Evolutionary conservation across 2,113 vertebrate species (phyloP).

Genomic region (Falcunculus frontatus): DNA sequence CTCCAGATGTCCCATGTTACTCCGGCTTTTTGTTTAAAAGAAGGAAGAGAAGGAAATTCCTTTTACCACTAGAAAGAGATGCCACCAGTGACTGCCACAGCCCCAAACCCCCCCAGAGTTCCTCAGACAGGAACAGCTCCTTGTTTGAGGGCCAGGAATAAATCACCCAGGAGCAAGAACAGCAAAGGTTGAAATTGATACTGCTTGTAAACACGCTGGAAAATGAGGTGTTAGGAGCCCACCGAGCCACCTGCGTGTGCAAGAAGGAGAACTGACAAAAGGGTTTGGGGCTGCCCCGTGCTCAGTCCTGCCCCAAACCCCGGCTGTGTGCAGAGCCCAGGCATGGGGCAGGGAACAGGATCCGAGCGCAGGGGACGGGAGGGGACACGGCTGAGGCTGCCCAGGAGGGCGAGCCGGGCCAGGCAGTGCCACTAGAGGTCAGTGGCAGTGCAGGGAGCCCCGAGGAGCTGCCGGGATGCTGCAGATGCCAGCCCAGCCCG

Average conservation of each 20-base stretch:
- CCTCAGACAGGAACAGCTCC: not conserved
- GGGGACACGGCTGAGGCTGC: not conserved
- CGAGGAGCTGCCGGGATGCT: not conserved
- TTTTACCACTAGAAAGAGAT: not conserved
- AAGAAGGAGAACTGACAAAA: rapidly evolving
- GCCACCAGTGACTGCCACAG: not conserved
- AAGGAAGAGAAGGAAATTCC: not conserved
- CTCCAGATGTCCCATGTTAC: not conserved
- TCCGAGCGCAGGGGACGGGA: not conserved
- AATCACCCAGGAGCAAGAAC: not conserved
- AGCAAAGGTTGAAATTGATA: not conserved
- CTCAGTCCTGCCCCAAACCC: not conserved
- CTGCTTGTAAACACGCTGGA: not conserved
- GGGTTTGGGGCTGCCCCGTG: not conserved
- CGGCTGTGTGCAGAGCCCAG: not conserved
- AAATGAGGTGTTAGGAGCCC: not conserved
- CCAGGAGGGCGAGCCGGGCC: not conserved
- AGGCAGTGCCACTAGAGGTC: not conserved
- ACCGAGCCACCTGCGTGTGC: not conserved
- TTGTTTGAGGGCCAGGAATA: not conserved
- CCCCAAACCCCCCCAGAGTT: not conserved
- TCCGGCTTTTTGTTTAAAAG: not conserved
- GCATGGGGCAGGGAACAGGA: not conserved
- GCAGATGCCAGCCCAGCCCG: rapidly evolving
- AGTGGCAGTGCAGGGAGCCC: not conserved